Evolutionary conservation across 2,888 invertebrate species (phyloP), one percentile per base, ranked within the genome.

Genomic region (Netelia melanura): DNA sequence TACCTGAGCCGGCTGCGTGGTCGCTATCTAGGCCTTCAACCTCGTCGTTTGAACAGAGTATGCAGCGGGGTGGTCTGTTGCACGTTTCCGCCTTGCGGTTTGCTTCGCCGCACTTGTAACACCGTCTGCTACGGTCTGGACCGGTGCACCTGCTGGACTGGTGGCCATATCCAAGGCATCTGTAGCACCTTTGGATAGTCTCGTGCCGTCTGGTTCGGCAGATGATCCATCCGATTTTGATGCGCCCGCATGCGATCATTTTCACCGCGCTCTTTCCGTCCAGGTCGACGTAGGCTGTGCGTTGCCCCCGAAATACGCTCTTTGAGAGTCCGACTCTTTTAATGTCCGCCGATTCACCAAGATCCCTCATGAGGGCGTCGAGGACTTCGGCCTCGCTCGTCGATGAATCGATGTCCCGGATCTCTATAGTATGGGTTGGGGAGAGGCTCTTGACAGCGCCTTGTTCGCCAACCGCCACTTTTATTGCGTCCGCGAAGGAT

Each of bases 21-120:
- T 76, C 38, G 30, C 11, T 14, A 1, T 58, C 10, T 6, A 30
- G 62, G 3, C 71, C 48, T 25, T 64, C 44, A 1, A 48, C 11
- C 11, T 74, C 58, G 3, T 23, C 61, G 14, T 72, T 84, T 8
- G 56, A 77, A 65, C 87, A 87, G 5, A 88, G 67, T 10, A 86
- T 23, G 61, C 87, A 88, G n/a, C 23, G 62, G 2, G 48, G 75
- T 14, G 8, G 21, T 44, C 9, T 30, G 8, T 0, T n/a, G 30
- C 84, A 87, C 2, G 56, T 54, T 8, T 23, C 62, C 3, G 61
- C 65, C 48, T 84, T 86, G 70, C 88, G 86, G 0, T 76, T 83
- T 11, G 58, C 74, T 54, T 58, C 44, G n/a, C 88, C 88, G 44
- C 86, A 89, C 65, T 81, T 83, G 64, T 65, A 82, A 76, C 87